These are phyloP conservation scores for Cyphomyrus discorhynchus DNA, from an alignment of 2,113 vertebrate genomes.

Conservation along the genomic window DNA sequence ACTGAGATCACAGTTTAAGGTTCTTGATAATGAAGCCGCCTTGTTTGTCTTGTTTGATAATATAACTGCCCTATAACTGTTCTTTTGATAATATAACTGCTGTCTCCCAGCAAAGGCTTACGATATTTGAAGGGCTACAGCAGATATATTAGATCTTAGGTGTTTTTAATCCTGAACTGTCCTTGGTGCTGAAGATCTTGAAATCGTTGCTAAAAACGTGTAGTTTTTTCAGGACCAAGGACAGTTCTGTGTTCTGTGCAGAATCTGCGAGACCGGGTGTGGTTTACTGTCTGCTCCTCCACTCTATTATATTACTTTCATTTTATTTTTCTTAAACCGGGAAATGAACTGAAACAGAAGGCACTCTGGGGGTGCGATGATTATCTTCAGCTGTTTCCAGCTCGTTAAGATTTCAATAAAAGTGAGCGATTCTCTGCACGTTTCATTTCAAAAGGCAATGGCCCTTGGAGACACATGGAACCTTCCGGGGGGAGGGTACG, in stretches of 20 bases:
- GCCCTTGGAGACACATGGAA: not conserved
- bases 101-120: not conserved
- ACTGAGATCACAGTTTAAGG: not conserved
- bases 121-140: not conserved
- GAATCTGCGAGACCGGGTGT: not conserved
- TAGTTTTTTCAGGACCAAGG: not conserved
- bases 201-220: not conserved
- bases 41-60: not conserved
- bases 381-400: not conserved
- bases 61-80: not conserved
- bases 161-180: not conserved
- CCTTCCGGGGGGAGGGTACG: not conserved
- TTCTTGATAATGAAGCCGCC: not conserved
- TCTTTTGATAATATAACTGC: not conserved
- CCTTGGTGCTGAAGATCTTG: not conserved
- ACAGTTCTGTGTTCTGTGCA: not conserved
- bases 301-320: not conserved
- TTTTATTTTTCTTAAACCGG: not conserved
- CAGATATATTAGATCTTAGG: not conserved
- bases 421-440: not conserved
- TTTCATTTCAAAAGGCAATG: not conserved
- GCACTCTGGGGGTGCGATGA: not conserved
- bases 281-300: not conserved
- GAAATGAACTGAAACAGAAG: slow-evolving; percentile 8
- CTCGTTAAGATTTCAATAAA: slow-evolving; percentile 13